These are phyloP conservation scores for Alauda arvensis DNA, from an alignment of 2,797 vertebrate species.

Conservation along the genomic window DNA sequence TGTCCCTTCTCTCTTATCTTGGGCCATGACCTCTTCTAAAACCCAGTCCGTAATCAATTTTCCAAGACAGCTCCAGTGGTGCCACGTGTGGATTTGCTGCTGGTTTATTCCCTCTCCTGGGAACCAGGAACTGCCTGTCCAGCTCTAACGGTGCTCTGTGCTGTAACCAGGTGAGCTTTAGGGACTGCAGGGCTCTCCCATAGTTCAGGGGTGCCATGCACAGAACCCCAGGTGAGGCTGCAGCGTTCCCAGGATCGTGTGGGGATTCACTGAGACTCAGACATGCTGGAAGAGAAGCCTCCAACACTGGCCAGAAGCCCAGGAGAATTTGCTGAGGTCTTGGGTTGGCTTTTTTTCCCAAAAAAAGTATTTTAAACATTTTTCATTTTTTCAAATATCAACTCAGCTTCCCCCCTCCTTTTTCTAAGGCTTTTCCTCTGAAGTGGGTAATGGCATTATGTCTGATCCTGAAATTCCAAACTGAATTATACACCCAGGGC, in stretches of 20 bases:
- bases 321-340: conserved; percentile 39
- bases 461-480: conserved; percentile 69
- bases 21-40: background rate
- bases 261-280: conserved; percentile 44
- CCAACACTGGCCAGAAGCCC: conserved; percentile 26
- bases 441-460: conserved; percentile 60
- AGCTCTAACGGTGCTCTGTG: background rate
- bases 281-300: conserved; percentile 48
- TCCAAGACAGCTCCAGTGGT: background rate
- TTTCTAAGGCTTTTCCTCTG: background rate
- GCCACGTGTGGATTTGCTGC: background rate
- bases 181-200: background rate
- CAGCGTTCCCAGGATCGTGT: background rate
- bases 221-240: conserved; percentile 1
- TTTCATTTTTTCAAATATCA: conserved; percentile 72
- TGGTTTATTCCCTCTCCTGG: background rate
- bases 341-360: background rate
- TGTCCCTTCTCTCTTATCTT: background rate
- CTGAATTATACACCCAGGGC: conserved; percentile 40
- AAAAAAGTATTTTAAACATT: conserved; percentile 64
- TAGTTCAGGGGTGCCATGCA: background rate
- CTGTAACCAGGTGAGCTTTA: background rate
- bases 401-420: conserved; percentile 7
- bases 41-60: background rate
- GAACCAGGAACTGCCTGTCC: background rate